Conservation (phyloP, 2,797 vertebrate species). For the Gila robusta region DNA sequence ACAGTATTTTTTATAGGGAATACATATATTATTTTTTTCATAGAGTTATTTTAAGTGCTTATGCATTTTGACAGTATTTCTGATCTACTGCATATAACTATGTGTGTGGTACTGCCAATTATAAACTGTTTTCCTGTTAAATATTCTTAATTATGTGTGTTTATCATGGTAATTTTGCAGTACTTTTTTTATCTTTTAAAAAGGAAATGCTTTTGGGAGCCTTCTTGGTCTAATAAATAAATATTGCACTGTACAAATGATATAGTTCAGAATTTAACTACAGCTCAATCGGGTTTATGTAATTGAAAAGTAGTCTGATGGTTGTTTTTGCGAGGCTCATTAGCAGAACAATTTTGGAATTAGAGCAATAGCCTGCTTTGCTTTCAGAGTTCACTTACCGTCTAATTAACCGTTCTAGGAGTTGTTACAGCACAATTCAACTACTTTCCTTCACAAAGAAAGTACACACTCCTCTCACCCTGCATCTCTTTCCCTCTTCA, state of each 20-base stretch:
- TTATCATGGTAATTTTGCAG: neutral
- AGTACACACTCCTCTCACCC: conserved; percentile 17
- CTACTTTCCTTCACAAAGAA: conserved; percentile 40
- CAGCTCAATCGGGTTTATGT: conserved; percentile 26
- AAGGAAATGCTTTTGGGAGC: conserved; percentile 23
- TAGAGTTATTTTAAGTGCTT: neutral
- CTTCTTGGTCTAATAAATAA: conserved; percentile 36
- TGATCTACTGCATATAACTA: neutral
- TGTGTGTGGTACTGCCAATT: conserved; percentile 4
- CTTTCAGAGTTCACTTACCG: conserved; percentile 64
- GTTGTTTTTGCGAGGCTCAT: conserved; percentile 63
- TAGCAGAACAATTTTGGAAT: conserved; percentile 58
- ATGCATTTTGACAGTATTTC: neutral
- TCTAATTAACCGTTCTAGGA: conserved; percentile 67
- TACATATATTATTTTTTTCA: neutral
- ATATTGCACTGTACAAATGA: conserved; percentile 15
- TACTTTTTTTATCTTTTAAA: conserved; percentile 5
- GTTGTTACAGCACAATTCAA: conserved; percentile 54
- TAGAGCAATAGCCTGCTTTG: conserved; percentile 51
- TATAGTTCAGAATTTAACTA: conserved; percentile 40
- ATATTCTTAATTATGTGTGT: neutral
- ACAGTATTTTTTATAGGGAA: neutral
- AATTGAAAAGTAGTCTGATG: conserved; percentile 63
- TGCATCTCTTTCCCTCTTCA: conserved; percentile 1
- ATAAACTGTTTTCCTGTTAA: conserved; percentile 15